Conservation (phyloP, 2,113 vertebrate genomes). For the Mohoua ochrocephala region DNA sequence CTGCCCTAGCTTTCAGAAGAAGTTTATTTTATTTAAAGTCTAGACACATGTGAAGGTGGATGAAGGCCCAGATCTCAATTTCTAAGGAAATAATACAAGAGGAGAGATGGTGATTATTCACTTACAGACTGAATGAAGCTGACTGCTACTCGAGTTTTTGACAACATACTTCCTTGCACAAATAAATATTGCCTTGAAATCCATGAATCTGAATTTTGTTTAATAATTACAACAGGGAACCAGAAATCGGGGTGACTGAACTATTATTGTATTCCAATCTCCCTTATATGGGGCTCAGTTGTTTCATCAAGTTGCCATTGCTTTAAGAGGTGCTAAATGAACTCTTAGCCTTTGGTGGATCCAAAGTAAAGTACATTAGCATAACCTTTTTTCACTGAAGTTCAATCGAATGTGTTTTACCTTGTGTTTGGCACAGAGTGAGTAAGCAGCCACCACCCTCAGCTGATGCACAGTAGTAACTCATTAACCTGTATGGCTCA, state of each 20-base stretch:
- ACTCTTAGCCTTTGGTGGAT: background rate
- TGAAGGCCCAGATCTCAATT: background rate
- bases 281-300: background rate
- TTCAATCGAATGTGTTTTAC: background rate
- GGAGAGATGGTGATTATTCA: background rate
- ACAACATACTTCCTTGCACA: background rate
- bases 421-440: background rate
- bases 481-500: background rate
- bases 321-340: background rate
- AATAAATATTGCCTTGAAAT: background rate
- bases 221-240: background rate
- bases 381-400: background rate
- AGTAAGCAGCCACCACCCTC: background rate
- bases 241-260: background rate
- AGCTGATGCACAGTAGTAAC: background rate
- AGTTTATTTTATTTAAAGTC: background rate
- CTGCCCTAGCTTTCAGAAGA: background rate
- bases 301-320: background rate
- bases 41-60: background rate
- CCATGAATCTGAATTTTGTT: background rate
- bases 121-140: background rate
- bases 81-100: background rate
- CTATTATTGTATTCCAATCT: background rate
- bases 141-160: background rate
- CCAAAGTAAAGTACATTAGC: background rate